Evolutionary conservation across 2,888 invertebrate genomes (phyloP), one percentile per base, ranked within the genome.

Genomic region (Eurytoma californica): DNA sequence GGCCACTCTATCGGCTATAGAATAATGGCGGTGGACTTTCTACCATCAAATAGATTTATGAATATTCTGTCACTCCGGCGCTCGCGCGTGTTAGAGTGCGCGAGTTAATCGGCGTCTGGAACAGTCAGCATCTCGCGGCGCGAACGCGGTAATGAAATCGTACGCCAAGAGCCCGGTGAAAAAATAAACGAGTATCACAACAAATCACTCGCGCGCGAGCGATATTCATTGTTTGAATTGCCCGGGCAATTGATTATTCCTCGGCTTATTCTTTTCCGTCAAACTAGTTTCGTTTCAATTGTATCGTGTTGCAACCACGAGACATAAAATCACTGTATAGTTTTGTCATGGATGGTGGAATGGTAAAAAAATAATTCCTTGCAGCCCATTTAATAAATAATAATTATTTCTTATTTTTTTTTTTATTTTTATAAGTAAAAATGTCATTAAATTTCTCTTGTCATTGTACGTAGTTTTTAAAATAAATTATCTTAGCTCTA

Each of bases 11-110:
- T 83, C 81, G 80, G 83, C 83, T 85, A 81, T 84, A 81, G 86
- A 87, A 88, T 88, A 88, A 88, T 87, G 85, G 86, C 85, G 20
- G 57, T 83, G 85, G 85, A 89, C 89, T 89, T 89, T 89, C 88
- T 89, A 89, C 88, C 86, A 88, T 87, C 87, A 87, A 87, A 85
- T 86, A 88, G 88, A 89, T 89, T 89, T 88, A 89, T 89, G 88
- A 87, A 88, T 87, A 87, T 86, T 86, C 86, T 84, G 83, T 83
- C 84, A 83, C 60, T 78, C 69, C 39, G 72, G 39, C 60, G 76
- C 58, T 7, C 60, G 67, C 51, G 18, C 30, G 57, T 49, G 30
- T 49, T 28, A 16, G 39, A 60, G 47, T 49, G 53, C 57, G 77
- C 57, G 30, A 77, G 77, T 72, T 72, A 78, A 67, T 74, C 72